Evolutionary conservation across 2,888 invertebrate genomes (phyloP), one percentile per base, ranked within the genome.

Genomic region (Latrodectus elegans): DNA sequence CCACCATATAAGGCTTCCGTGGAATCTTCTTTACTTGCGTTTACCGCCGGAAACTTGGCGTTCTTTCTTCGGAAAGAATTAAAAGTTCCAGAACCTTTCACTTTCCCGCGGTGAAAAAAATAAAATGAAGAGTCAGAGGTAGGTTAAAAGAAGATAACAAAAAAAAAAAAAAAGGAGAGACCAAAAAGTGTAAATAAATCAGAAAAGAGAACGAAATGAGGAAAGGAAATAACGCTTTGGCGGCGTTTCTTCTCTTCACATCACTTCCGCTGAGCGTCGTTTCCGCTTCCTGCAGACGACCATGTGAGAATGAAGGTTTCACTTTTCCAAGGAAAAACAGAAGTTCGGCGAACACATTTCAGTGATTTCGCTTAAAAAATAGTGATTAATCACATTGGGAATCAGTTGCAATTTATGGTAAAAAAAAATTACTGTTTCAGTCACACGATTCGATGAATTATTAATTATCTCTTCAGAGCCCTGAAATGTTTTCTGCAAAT

Each of bases 251-350:
- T 65, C 65, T 80, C 60, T 72, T 80, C 80, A 72, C 73, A 72
- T 81, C 71, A 15, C 67, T 81, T 81, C 81, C 81, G 67, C 81
- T 38, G 68, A 53, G 52, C 68, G 52, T 81, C 73, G 55, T 81
- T 81, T 81, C 74, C 81, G 53, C 81, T 81, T 81, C 81, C 81
- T 53, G 74, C 71, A 71, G 71, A 60, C 38, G 60, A 71, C 71
- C 55, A 60, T 68, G 68, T n/a, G 65, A 51, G 52, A 65, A 76
- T 76, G 65, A 76, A 51, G 65, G 64, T 55, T 74, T 26, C 38
- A 38, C 4, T 38, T 38, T 38, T 38, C 38, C 38, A 38, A 38
- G 38, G 38, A 38, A 38, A 38, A 38, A 38, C 38, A 38, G 38
- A 38, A 38, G 38, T 38, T 38, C 38, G 38, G 4, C 38, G 38